These are phyloP conservation scores for Neogale vison DNA, from an alignment of 2,113 vertebrate species.

Conservation along the genomic window DNA sequence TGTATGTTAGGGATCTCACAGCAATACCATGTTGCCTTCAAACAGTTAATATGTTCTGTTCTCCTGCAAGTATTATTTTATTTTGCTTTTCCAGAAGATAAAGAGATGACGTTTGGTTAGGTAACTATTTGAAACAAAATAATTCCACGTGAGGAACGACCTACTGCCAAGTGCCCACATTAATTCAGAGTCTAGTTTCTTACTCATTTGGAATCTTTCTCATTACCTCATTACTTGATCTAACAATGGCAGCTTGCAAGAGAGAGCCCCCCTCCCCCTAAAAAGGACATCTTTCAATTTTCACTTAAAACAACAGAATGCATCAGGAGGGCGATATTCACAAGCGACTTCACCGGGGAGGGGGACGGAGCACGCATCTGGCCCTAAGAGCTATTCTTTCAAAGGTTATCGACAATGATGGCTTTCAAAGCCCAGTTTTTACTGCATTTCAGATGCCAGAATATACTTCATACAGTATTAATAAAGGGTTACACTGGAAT, in stretches of 20 bases:
- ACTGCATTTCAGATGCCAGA: conserved; percentile 68
- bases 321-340: conserved; percentile 74
- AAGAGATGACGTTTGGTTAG: conserved; percentile 26
- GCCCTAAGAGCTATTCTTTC: conserved; percentile 71
- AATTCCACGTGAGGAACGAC: conserved; percentile 55
- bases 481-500: conserved; percentile 77
- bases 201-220: conserved; percentile 72
- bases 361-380: conserved; percentile 74
- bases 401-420: conserved; percentile 77
- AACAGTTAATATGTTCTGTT: background rate
- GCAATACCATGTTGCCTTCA: background rate
- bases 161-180: conserved; percentile 67
- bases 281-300: conserved; percentile 78
- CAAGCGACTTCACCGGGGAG: conserved; percentile 76
- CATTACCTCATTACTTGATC: conserved; percentile 82
- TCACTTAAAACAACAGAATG: conserved; percentile 77
- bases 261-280: background rate
- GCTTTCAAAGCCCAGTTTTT: conserved; percentile 77
- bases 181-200: conserved; percentile 57
- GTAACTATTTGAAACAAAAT: conserved; percentile 45
- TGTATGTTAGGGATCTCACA: background rate
- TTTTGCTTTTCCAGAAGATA: conserved; percentile 33
- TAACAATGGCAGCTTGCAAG: conserved; percentile 77
- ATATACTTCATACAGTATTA: conserved; percentile 77
- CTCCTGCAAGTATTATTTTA: background rate